Evolutionary conservation across 2,888 invertebrate genomes (phyloP), one percentile per base, ranked within the genome.

Genomic region (Anodontia alba): DNA sequence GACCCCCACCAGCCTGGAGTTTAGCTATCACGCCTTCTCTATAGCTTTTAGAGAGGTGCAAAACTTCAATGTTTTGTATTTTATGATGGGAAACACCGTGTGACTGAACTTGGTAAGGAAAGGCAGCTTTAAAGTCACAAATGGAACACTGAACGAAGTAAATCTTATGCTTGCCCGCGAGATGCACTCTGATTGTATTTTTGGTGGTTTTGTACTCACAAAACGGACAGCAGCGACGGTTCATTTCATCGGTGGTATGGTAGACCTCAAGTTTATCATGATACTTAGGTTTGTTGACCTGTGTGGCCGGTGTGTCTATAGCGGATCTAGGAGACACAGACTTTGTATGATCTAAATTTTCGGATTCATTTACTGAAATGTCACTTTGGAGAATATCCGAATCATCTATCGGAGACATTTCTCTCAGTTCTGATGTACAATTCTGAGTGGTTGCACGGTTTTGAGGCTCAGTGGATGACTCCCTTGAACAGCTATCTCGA

Each of bases 161-260:
- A 20, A 86, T 78, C 54, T 81, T 83, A 46, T 86, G 86, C 23
- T 80, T 86, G 31, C 86, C 86, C 7, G 86, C 76, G 43, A 86
- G 72, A 66, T 86, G 86, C 15, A 86, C 86, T 15, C 86, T 79
- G 33, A 86, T 86, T 15, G 86, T 83, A 42, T 86, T 86, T 49
- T 86, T 86, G 0, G 81, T 71, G 0, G 86, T 86, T 75, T 83
- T 86, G 49, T 86, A 86, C 12, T 79, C 74, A 68, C 86, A 86
- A 42, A 86, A 86, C 33, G 86, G 86, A 70, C 86, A 86, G 62
- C 86, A 86, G 0, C 86, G 81, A 20, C 83, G 78, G 20, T 83
- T 83, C 17, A 76, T 54, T 67, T 67, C 71, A 69, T 86, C 86
- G 12, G 81, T 86, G 15, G 69, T 73, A 33, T 86, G 86, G 49